Evolutionary conservation across 2,113 vertebrate genomes (phyloP).

Genomic region (Eidolon helvum): DNA sequence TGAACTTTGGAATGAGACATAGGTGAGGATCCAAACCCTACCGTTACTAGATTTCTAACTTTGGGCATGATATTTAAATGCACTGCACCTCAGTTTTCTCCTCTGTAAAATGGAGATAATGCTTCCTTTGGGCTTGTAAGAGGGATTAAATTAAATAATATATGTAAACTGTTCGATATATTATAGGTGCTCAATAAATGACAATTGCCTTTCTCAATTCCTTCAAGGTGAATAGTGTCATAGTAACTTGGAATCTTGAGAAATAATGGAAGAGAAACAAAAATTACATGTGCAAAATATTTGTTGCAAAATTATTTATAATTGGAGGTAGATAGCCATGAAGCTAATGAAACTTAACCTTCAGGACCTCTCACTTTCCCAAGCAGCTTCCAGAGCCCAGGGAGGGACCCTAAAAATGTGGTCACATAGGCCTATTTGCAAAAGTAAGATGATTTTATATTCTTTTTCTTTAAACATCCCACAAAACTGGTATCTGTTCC

Average conservation of each 20-base stretch:
- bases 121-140: neutral
- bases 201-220: neutral
- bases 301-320: neutral
- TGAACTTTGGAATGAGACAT: neutral
- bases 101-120: neutral
- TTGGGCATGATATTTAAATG: neutral
- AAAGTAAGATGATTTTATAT: constrained; percentile 11
- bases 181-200: neutral
- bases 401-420: neutral
- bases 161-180: neutral
- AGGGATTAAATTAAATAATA: neutral
- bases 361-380: neutral
- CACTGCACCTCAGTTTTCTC: neutral
- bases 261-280: neutral
- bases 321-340: neutral
- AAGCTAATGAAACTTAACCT: neutral
- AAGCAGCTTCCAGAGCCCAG: neutral
- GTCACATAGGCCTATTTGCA: neutral
- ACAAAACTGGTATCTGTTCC: neutral
- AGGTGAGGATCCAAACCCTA: neutral
- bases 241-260: neutral
- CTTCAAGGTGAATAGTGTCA: neutral
- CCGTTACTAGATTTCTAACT: neutral
- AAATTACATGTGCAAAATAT: neutral
- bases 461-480: neutral